These are phyloP conservation scores for Campoletis sonorensis DNA, from an alignment of 1,140 invertebrate genomes.

Conservation along the genomic window DNA sequence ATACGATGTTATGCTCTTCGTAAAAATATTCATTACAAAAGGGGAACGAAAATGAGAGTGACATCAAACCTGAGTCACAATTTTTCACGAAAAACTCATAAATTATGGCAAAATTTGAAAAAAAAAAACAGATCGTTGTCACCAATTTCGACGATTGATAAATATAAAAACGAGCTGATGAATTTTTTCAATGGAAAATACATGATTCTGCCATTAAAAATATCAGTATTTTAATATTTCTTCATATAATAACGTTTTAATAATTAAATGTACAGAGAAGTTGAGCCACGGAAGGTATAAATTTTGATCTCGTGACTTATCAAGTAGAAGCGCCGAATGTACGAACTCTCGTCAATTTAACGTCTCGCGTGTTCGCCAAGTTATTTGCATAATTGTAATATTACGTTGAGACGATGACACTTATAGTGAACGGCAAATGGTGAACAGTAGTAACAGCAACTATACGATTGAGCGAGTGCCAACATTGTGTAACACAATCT, in stretches of 20 bases:
- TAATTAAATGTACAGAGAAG: not conserved
- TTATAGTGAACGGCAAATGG: not conserved
- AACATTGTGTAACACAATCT: slow-evolving; percentile 40
- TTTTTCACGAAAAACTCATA: too few relatives aligned
- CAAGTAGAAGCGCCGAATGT: not conserved
- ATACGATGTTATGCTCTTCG: not conserved
- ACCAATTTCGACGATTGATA: too few relatives aligned
- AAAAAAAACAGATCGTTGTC: too few relatives aligned
- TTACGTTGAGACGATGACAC: slow-evolving; percentile 35
- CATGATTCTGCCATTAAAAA: too few relatives aligned
- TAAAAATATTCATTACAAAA: not conserved
- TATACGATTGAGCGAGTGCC: slow-evolving; percentile 36
- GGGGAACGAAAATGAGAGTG: not conserved
- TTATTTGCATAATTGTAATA: slow-evolving; percentile 37
- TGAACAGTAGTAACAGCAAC: slow-evolving; percentile 19
- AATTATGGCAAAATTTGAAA: too few relatives aligned
- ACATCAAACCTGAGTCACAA: too few relatives aligned
- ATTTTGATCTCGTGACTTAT: slow-evolving; percentile 4
- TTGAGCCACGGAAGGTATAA: not conserved
- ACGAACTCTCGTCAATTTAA: not conserved
- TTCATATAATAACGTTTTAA: not conserved
- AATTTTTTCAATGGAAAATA: too few relatives aligned
- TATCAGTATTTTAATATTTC: too few relatives aligned
- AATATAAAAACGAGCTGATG: too few relatives aligned
- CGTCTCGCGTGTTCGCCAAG: not conserved